Evolutionary conservation across 2,888 invertebrate species (phyloP).

Genomic region (Seira ritae): DNA sequence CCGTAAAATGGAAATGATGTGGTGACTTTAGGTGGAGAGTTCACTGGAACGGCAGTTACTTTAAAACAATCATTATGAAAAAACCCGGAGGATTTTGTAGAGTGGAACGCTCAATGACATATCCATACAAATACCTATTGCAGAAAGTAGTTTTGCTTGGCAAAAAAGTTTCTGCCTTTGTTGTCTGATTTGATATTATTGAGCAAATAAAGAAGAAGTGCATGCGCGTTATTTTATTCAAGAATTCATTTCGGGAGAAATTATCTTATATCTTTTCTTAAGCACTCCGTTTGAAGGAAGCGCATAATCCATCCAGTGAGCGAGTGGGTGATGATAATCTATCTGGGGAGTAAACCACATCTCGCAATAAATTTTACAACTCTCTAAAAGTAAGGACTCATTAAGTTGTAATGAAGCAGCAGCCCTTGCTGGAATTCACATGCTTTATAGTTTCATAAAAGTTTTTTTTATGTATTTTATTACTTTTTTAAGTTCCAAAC

Average conservation of each 20-base stretch:
- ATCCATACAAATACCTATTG: no score
- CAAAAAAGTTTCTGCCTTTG: no score
- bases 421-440: background rate
- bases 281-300: no score
- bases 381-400: background rate
- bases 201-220: no score
- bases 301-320: no score
- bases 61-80: conserved; percentile 6
- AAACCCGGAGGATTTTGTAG: background rate
- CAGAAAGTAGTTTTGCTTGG: no score
- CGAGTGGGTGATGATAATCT: background rate
- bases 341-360: background rate
- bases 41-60: conserved; percentile 39
- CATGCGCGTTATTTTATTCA: no score
- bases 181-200: no score
- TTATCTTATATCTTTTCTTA: no score
- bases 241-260: no score
- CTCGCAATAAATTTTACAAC: background rate
- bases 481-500: conserved; percentile 3
- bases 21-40: conserved; percentile 34
- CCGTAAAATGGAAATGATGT: conserved; percentile 32
- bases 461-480: background rate
- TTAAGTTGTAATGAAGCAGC: background rate
- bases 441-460: conserved; percentile 4
- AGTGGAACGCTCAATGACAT: no score